Percentiles rank a stretch among this genome's conserved stretches.
Evolutionary conservation across 2,113 vertebrate species (phyloP).

Genomic region (Leiothrix lutea): DNA sequence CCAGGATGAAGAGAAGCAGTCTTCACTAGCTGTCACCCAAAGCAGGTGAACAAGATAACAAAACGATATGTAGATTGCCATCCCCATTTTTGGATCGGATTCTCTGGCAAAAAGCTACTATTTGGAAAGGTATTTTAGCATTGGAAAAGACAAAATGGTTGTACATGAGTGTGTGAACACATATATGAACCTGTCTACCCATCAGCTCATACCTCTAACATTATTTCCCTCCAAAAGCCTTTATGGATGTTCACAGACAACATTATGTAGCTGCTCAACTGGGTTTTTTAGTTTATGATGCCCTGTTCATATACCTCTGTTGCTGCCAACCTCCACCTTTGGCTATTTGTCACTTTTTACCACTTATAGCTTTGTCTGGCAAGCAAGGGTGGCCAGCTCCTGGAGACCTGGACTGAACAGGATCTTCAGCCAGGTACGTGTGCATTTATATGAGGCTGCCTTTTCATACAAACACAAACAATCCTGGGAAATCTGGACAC

Average conservation of each 20-base stretch:
- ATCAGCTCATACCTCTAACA: background rate
- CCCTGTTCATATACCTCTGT: background rate
- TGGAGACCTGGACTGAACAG: background rate
- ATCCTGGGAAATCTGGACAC: conserved; percentile 15
- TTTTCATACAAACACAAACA: conserved; percentile 25
- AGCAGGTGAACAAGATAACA: background rate
- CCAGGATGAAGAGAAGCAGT: background rate
- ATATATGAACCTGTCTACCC: background rate
- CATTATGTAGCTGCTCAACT: background rate
- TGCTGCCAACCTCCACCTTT: background rate
- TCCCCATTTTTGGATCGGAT: background rate
- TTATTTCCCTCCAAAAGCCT: background rate
- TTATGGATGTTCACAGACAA: background rate
- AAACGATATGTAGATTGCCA: background rate
- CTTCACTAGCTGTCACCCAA: background rate
- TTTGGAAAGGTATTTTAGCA: background rate
- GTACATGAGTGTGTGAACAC: background rate
- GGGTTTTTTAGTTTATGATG: background rate
- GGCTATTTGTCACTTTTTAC: background rate
- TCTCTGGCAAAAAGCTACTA: background rate
- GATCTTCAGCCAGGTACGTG: background rate
- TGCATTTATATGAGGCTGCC: background rate
- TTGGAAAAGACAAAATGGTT: background rate
- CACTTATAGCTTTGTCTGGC: background rate
- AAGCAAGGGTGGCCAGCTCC: background rate